Conservation (phyloP, 30 jellyfish, hydroid and myxozoan species). For the Aurelia aurita region DNA sequence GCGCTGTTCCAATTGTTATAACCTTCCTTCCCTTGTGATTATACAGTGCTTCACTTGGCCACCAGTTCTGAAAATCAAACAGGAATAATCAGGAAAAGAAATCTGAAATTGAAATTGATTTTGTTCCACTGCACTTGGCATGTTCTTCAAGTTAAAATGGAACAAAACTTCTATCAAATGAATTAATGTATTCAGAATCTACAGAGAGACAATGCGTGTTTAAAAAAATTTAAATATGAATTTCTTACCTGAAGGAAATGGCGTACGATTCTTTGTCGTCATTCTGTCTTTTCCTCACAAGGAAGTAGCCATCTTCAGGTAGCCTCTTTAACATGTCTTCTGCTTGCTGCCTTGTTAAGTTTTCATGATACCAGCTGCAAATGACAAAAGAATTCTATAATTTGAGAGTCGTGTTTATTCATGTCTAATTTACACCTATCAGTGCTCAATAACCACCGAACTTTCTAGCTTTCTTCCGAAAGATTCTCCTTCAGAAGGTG, state of each 20-base stretch:
- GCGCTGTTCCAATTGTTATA: constrained; percentile 96
- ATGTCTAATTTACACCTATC: too few relatives aligned
- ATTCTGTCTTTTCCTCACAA: constrained; percentile 87
- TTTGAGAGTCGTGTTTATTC: too few relatives aligned
- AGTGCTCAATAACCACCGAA: too few relatives aligned
- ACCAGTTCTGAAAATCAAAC: constrained; percentile 72
- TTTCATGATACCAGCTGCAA: constrained; percentile 96
- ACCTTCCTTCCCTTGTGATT: constrained; percentile 92
- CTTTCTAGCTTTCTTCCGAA: too few relatives aligned
- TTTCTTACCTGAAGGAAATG: constrained; percentile 84
- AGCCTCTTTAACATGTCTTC: constrained; percentile 97
- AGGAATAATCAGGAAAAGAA: neutral
- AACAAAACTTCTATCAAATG: too few relatives aligned
- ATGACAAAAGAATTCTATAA: too few relatives aligned
- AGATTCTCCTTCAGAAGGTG: too few relatives aligned
- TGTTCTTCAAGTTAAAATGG: too few relatives aligned
- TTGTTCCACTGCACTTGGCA: neutral
- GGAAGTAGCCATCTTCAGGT: constrained; percentile 93
- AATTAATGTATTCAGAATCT: too few relatives aligned
- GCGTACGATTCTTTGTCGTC: constrained; percentile 95
- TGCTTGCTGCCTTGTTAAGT: constrained; percentile 93
- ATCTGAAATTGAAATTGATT: neutral
- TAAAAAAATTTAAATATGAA: too few relatives aligned
- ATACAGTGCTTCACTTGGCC: constrained; percentile 93
- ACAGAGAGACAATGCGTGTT: too few relatives aligned